Conservation (phyloP, 2,113 vertebrate species). For the Corynorhinus townsendii region DNA sequence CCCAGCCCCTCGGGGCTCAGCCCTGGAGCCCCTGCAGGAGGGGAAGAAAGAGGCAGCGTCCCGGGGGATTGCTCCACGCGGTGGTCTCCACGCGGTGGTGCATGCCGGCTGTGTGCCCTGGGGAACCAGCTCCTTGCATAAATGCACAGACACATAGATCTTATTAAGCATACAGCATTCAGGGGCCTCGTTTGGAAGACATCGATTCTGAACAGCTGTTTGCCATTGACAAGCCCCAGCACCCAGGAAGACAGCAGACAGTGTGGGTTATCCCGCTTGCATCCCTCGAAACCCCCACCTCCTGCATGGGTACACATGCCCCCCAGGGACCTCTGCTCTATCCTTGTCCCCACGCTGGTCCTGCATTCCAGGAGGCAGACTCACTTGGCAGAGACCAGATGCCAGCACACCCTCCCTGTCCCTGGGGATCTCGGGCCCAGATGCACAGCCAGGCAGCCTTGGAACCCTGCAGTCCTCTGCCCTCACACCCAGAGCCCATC, state of each 20-base stretch:
- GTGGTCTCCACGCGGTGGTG: constrained; percentile 33
- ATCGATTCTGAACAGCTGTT: constrained; percentile 55
- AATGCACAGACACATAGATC: constrained; percentile 41
- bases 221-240: constrained; percentile 47
- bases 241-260: constrained; percentile 31
- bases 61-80: neutral
- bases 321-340: neutral
- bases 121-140: constrained; percentile 49
- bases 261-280: neutral
- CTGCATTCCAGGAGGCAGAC: neutral
- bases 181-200: constrained; percentile 52
- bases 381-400: constrained; percentile 59
- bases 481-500: neutral
- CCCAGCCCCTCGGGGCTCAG: neutral
- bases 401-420: constrained; percentile 3
- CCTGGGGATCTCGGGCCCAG: constrained; percentile 52
- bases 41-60: constrained; percentile 22
- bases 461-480: neutral
- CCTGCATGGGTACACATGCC: fast-evolving
- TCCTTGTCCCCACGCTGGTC: neutral
- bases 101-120: constrained; percentile 20
- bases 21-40: neutral
- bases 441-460: constrained; percentile 48
- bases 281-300: neutral
- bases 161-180: constrained; percentile 41